Percentiles rank a stretch among this genome's conserved stretches.
Conservation (phyloP, 2,888 invertebrate species). For the Ophioninae sp. region DNA sequence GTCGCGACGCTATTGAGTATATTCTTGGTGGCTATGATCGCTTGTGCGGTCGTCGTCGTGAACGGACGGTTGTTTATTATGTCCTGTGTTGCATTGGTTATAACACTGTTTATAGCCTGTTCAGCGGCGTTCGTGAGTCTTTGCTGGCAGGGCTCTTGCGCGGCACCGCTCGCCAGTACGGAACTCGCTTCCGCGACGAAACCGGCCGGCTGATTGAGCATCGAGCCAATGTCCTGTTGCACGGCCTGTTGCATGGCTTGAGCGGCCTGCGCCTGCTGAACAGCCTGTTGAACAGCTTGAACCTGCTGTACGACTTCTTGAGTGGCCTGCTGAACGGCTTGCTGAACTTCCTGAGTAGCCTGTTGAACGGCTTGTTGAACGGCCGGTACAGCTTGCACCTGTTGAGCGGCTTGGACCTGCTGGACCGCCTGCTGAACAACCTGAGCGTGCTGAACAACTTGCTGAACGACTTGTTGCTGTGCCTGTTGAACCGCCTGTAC, state of each 20-base stretch:
- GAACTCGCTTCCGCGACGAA: conserved; percentile 79
- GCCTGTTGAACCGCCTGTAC: conserved; percentile 79
- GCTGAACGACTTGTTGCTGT: conserved; percentile 79
- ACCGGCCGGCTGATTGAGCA: conserved; percentile 78
- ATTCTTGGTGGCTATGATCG: conserved; percentile 80
- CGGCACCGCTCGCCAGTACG: conserved; percentile 77
- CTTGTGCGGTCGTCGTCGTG: conserved; percentile 79
- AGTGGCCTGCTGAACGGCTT: conserved; percentile 78
- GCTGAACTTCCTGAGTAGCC: conserved; percentile 76
- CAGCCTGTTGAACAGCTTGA: conserved; percentile 79
- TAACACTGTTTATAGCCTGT: conserved; percentile 78
- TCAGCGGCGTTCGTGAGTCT: conserved; percentile 78
- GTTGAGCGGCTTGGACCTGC: conserved; percentile 78
- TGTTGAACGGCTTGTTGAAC: conserved; percentile 78
- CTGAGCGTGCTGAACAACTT: conserved; percentile 79
- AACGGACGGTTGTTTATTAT: conserved; percentile 79
- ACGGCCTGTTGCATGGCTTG: conserved; percentile 80
- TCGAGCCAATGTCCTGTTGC: conserved; percentile 79
- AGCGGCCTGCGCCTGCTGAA: conserved; percentile 79
- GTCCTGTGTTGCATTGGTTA: conserved; percentile 79
- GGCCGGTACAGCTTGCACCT: conserved; percentile 77
- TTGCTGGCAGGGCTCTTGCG: conserved; percentile 78
- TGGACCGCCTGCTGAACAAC: conserved; percentile 79
- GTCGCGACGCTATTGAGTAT: conserved; percentile 79
- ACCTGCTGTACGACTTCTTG: conserved; percentile 77